Evolutionary conservation across 2,113 vertebrate genomes (phyloP).

Genomic region (Cranoglanis bouderius): DNA sequence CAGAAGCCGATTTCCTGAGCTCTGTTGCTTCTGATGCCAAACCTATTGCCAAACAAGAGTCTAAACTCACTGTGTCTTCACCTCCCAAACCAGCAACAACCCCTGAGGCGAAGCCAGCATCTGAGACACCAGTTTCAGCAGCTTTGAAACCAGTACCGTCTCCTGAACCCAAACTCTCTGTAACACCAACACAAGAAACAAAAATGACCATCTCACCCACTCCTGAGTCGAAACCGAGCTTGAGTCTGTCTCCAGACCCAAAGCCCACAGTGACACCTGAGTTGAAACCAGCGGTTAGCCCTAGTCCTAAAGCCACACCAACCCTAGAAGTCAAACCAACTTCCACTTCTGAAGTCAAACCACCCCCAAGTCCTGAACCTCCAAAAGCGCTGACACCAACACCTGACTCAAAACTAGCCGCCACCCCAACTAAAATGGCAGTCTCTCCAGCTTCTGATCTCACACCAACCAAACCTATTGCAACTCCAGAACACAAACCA

Average conservation of each 20-base stretch:
- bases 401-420: constrained; percentile 23
- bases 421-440: constrained; percentile 24
- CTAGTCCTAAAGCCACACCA: constrained; percentile 17
- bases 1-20: constrained; percentile 67
- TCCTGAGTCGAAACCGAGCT: constrained; percentile 50
- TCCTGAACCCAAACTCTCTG: constrained; percentile 53
- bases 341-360: constrained; percentile 38
- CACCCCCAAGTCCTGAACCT: constrained; percentile 35
- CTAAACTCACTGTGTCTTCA: constrained; percentile 57
- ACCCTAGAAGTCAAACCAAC: constrained; percentile 29
- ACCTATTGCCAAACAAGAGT: constrained; percentile 53
- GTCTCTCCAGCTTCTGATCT: constrained; percentile 38
- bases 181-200: constrained; percentile 26
- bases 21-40: constrained; percentile 62
- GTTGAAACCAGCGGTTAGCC: constrained; percentile 26
- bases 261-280: constrained; percentile 58
- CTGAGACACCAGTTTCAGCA: constrained; percentile 31
- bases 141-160: constrained; percentile 55
- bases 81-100: constrained; percentile 58
- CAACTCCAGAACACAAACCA: constrained; percentile 36
- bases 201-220: constrained; percentile 59
- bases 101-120: constrained; percentile 58
- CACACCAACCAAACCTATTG: constrained; percentile 10
- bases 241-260: constrained; percentile 59
- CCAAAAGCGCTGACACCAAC: constrained; percentile 43